Base-by-base conservation (phyloP, 64 coral and sea anemone genomes). In the Montipora foliosa region DNA sequence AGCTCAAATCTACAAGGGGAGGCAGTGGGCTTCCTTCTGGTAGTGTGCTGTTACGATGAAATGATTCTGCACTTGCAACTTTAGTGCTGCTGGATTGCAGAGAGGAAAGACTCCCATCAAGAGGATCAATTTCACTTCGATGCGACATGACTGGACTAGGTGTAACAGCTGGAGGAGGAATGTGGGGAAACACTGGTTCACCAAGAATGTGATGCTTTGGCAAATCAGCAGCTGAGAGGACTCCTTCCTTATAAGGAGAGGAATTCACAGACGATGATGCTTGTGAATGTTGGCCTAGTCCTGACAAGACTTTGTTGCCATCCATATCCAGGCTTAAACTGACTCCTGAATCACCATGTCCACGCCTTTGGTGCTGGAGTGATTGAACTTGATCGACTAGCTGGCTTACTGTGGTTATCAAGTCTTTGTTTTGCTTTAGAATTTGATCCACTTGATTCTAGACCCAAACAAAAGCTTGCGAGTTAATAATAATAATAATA, bases 401-500 rank as follows among this genome's bases (percentile, higher is more conserved):
- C 24, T 93, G 92, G 10, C 76, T 85, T 44, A 93, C 62, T 60
- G 92, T 93, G 11, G 84, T 71, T 24, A 93, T 93, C 24, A 93
- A 67, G 46, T 93, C 92, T 62, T 93, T 93, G 45, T 93, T 93
- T 49, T 93, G 92, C 74, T 88, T 93, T 2, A 93, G 68, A 20
- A 93, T 84, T 66, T 85, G 83, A 58, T 93, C 84, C 13, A 93
- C 58, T 88, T 93, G 92, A 70, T 74, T 93, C 92, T 93, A 14
- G 55, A 62, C 6, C 53, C 2, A 69, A 88, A 44, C 8, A 92
- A 16, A 68, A 47, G n/a, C 4, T 6, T 80, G 19, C 0, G 12
- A 4, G 4, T 44, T 3, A 80, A 50, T 29, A 8, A 16, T 48
- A 79, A 37, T 19, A 48, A 47, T 79, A 19, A 79, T 14, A 47